Base-by-base conservation (phyloP, 2,113 vertebrate species). In the Pardalotus punctatus region DNA sequence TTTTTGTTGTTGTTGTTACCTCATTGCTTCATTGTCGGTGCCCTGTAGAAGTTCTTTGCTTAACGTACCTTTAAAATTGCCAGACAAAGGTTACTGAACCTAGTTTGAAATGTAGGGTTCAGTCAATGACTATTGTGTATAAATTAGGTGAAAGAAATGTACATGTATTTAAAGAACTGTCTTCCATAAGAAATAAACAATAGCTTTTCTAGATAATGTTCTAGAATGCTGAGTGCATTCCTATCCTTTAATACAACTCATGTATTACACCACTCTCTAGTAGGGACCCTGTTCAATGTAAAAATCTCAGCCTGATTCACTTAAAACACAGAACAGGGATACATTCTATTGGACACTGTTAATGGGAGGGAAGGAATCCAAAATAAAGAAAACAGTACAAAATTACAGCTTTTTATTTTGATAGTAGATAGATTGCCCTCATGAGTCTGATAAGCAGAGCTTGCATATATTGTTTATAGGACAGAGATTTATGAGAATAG, bases 241-340 rank as follows among this genome's bases (percentile, higher is more conserved):
- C 36, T 80, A 62, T 73, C 35, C 12, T 61, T 67, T 4, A 1
- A 2, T 28, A 11, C 1, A 4, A 69, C 60, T 65, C 62, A 42
- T 0, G 0, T 66, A 48, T 72, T 80, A 88, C 35, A 81, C 20
- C 25, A 45, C 25, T 65, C 16, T 10, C 2, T 81, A 3, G 29
- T 70, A 50, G 17, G 24, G 29, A 45, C 43, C 25, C 10, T 4
- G 1, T 69, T 77, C 33, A 53, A 12, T 70, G 82, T 54, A 7
- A 61, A 79, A 70, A 73, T 58, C 16, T 33, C 35, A 47, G 18
- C 10, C n/a, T 76, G 19, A 50, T 76, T 87, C 48, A 53, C 14
- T 71, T 67, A 57, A 56, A 78, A 45, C 36, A 62, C 20, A 35
- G 42, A 66, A 64, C 6, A 53, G 31, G 29, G 19, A 60, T 23